Percentiles rank a stretch among this genome's conserved stretches.
Conservation (phyloP, 2,113 vertebrate genomes). For the Solenodon paradoxus region DNA sequence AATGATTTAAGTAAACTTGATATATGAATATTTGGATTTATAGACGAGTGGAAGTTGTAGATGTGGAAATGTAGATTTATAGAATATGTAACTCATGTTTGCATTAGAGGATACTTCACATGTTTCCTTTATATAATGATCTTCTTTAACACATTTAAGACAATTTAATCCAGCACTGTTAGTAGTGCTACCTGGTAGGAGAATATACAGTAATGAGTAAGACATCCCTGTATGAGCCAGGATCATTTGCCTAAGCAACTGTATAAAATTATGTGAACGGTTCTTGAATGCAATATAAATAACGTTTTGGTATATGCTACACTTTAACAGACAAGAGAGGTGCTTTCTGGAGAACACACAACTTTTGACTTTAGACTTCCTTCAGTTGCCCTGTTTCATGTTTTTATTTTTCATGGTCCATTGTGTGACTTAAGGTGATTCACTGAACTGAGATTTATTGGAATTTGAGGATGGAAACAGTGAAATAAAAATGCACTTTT, state of each 20-base stretch:
- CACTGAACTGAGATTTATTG: constrained; percentile 56
- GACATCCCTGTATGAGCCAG: background rate
- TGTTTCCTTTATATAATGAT: constrained; percentile 9
- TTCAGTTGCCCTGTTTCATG: constrained; percentile 73
- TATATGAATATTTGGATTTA: background rate
- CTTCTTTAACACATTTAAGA: background rate
- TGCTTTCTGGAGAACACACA: constrained; percentile 62
- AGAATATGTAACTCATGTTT: background rate
- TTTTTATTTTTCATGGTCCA: constrained; percentile 70
- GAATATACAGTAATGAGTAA: background rate
- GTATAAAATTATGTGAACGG: background rate
- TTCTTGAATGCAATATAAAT: background rate
- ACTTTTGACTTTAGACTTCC: constrained; percentile 67
- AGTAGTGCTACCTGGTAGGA: background rate
- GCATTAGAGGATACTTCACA: background rate
- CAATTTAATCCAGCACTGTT: background rate
- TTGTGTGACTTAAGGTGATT: constrained; percentile 63
- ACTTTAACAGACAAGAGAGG: constrained; percentile 14
- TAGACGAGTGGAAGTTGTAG: background rate
- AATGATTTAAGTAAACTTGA: background rate
- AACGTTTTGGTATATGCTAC: background rate
- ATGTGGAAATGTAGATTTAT: constrained; percentile 7
- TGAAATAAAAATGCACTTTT: constrained; percentile 49
- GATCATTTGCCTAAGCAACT: constrained; percentile 28
- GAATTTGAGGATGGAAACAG: constrained; percentile 35